Conservation (phyloP, 2,113 vertebrate species). For the Bufo bufo region DNA sequence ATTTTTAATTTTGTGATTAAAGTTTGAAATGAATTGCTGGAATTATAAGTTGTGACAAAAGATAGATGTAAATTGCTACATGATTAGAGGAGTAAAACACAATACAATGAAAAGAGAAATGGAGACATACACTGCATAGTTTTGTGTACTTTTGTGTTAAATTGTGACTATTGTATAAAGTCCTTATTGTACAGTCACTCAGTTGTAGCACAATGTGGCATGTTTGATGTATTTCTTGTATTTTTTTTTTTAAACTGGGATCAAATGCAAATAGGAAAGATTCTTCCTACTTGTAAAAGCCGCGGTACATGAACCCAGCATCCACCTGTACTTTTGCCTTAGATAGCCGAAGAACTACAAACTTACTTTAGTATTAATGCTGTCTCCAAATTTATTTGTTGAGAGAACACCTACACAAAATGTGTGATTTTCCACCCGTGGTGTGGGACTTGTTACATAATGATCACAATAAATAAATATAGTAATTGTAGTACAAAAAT, state of each 20-base stretch:
- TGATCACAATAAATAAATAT: too few species aligned
- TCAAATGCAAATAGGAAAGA: not conserved
- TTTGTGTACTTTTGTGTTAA: not conserved
- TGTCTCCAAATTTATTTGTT: too few species aligned
- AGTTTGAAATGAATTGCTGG: conserved; percentile 5
- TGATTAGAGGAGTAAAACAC: not conserved
- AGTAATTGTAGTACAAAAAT: too few species aligned
- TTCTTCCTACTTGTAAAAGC: not conserved
- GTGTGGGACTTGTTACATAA: too few species aligned
- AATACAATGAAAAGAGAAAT: not conserved
- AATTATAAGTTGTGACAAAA: conserved; percentile 9
- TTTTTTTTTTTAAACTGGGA: not conserved
- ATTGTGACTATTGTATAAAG: not conserved
- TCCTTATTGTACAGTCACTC: not conserved
- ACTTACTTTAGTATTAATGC: too few species aligned
- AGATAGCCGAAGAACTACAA: too few species aligned
- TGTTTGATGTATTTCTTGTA: too few species aligned
- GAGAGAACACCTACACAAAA: too few species aligned
- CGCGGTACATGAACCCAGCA: not conserved
- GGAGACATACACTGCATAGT: not conserved
- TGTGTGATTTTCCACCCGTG: too few species aligned
- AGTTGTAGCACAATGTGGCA: not conserved
- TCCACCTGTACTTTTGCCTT: not conserved
- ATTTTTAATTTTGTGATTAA: not conserved
- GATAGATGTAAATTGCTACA: not conserved